A percentile compares a stretch with the other conserved stretches of the same genome.
phyloP scores from a whole-genome alignment of 2,797 vertebrate species.

The Lepus oiostolus region DNA sequence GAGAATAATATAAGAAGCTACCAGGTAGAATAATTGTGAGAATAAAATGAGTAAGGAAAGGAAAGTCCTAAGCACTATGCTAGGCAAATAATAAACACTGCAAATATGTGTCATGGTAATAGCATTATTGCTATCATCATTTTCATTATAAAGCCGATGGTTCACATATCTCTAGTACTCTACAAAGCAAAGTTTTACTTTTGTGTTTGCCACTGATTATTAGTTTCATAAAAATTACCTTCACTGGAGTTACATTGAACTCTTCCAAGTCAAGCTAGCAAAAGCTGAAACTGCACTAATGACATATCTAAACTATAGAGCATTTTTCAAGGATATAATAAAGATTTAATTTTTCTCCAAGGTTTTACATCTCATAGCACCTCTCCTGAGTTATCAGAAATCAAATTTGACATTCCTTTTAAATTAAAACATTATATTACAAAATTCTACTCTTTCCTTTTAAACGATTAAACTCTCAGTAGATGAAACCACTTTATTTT shows the following conservation, averaged over 20 bases:
- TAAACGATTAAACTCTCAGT: slow-evolving; percentile 1
- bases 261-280: slow-evolving; percentile 5
- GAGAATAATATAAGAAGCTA: not conserved
- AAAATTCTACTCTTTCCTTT: slow-evolving; percentile 17
- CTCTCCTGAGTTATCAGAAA: not conserved
- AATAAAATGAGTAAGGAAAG: slow-evolving; percentile 41
- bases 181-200: not conserved
- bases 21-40: not conserved
- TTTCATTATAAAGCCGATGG: not conserved
- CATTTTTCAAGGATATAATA: slow-evolving; percentile 8
- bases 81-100: not conserved
- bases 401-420: not conserved
- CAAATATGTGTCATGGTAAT: not conserved
- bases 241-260: not conserved
- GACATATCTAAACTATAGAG: not conserved
- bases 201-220: not conserved
- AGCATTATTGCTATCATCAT: not conserved
- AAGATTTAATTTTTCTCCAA: slow-evolving; percentile 24
- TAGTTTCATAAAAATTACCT: slow-evolving; percentile 13
- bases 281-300: slow-evolving; percentile 9
- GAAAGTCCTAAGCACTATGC: not conserved
- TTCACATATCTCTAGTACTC: not conserved
- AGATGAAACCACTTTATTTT: not conserved
- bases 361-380: not conserved
- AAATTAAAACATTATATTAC: not conserved